Base-by-base conservation (phyloP, 2,797 vertebrate genomes). In the Acanthurus tractus region DNA sequence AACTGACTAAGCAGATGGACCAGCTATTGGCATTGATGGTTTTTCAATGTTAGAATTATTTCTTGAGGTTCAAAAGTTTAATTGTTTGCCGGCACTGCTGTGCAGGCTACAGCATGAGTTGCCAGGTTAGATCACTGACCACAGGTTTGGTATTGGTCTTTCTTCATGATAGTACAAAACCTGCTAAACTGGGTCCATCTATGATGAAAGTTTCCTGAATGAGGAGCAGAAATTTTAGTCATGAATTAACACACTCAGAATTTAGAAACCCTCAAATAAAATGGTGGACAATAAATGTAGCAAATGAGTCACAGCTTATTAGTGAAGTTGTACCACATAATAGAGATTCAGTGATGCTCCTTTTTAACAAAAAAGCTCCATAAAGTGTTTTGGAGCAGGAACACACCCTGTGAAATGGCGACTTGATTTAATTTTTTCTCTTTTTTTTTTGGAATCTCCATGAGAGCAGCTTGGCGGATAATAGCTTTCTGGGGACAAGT, bases 401-500 rank as follows among this genome's bases (percentile, higher is more conserved):
- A 57, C 58, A 62, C n/a, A 59, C 48, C 48, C 29, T 62, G 48
- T 46, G 38, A 69, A 53, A 80, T 48, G 56, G 50, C 56, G 72
- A 76, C 48, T 20, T 12, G 22, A 14, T 64, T 42, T 52, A 25
- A 55, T 15, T 76, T 53, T 25, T 29, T 40, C 8, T 14, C 2
- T 1, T 56, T 2, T 57, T 34, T 62, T 74, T 74, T 71, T 52
- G 38, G 42, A 74, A 52, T 14, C 69, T 79, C 52, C 61, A 83
- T 22, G 3, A 74, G 65, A 77, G 83, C 78, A 75, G 71, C 53
- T 66, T 59, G 71, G 64, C 68, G 55, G 81, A 89, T 91, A 92
- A 93, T 91, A 76, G 88, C 89, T 89, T 93, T 88, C 89, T 85
- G 62, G 89, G 90, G 91, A 93, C 80, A 63, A 75, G 73, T 87